Conservation (phyloP, 2,797 vertebrate genomes). For the Karalla daura region DNA sequence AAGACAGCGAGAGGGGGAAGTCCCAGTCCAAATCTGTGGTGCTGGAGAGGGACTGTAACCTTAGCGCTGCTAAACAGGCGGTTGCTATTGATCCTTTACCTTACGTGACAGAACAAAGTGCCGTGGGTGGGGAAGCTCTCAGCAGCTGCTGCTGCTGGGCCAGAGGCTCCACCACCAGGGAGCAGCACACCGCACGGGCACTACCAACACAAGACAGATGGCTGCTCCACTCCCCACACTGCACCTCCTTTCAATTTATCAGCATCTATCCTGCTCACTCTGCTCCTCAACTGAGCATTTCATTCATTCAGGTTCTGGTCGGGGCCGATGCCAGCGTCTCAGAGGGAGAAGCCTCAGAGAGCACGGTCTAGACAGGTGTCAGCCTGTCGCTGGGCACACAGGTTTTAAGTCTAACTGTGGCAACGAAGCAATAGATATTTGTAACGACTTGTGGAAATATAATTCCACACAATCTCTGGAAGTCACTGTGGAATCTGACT, state of each 20-base stretch:
- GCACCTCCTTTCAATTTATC: conserved; percentile 12
- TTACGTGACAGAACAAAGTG: conserved; percentile 39
- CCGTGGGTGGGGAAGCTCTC: conserved; percentile 38
- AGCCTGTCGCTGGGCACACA: too few relatives aligned
- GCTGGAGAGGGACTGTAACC: not conserved
- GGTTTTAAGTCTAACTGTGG: too few relatives aligned
- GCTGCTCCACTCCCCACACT: conserved; percentile 17
- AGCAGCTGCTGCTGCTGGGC: conserved; percentile 25
- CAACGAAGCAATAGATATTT: too few relatives aligned
- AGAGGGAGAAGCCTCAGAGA: too few relatives aligned
- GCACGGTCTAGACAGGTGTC: too few relatives aligned
- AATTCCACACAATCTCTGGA: too few relatives aligned
- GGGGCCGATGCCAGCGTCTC: too few relatives aligned
- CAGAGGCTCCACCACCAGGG: conserved; percentile 50
- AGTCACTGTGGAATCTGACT: too few relatives aligned
- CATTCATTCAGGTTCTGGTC: not conserved
- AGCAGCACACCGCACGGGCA: conserved; percentile 43
- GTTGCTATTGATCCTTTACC: conserved; percentile 38
- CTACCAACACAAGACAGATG: conserved; percentile 25
- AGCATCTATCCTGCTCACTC: not conserved
- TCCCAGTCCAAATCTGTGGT: not conserved
- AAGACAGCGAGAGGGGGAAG: not conserved
- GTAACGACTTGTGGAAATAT: too few relatives aligned
- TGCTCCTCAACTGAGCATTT: not conserved
- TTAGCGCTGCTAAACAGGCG: conserved; percentile 11